Evolutionary conservation across 2,797 vertebrate genomes (phyloP).

Genomic region (Phrynocephalus guinanensis): DNA sequence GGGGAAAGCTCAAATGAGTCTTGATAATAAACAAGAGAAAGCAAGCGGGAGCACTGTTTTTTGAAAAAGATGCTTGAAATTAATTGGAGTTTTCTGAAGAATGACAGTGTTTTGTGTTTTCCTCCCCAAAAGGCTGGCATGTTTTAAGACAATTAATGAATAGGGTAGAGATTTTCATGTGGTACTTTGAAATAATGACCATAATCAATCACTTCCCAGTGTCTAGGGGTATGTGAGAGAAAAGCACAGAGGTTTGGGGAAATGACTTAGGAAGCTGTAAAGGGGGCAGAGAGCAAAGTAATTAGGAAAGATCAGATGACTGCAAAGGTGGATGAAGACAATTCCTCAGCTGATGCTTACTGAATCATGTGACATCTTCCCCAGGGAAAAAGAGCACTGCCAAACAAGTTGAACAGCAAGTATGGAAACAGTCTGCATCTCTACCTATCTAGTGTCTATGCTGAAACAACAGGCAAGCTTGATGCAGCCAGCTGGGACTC

Average conservation of each 20-base stretch:
- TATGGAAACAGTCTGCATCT: conserved; percentile 13
- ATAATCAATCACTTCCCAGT: conserved; percentile 73
- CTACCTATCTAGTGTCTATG: neutral
- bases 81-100: conserved; percentile 70
- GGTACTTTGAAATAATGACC: conserved; percentile 74
- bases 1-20: conserved; percentile 48
- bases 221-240: conserved; percentile 68
- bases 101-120: conserved; percentile 62
- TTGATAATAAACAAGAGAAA: conserved; percentile 55
- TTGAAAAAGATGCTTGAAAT: conserved; percentile 35
- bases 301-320: conserved; percentile 57
- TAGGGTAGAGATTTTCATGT: conserved; percentile 72
- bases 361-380: conserved; percentile 52
- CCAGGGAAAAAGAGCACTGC: conserved; percentile 24
- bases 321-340: conserved; percentile 41
- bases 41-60: conserved; percentile 31
- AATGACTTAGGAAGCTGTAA: conserved; percentile 70
- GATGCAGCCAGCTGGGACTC: neutral
- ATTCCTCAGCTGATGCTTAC: conserved; percentile 50
- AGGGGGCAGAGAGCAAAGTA: conserved; percentile 65
- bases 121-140: conserved; percentile 59
- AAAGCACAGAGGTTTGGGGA: conserved; percentile 67
- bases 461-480: neutral
- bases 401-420: conserved; percentile 32
- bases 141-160: conserved; percentile 73